These are phyloP conservation scores for Acinonyx jubatus DNA, from an alignment of 2,113 vertebrate genomes.

Conservation along the genomic window DNA sequence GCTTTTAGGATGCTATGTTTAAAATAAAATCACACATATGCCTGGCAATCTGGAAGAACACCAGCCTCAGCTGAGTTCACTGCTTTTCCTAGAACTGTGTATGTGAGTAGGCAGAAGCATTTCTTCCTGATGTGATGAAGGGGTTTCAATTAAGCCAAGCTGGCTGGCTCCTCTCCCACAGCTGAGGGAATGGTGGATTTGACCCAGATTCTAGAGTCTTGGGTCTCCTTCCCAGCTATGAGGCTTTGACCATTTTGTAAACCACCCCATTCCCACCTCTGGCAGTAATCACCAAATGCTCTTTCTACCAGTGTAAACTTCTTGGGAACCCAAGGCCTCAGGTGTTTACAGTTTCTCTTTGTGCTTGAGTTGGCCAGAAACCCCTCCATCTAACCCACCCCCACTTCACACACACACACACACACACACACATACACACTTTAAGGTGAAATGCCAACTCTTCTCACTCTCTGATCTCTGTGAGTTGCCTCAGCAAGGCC, in stretches of 20 bases:
- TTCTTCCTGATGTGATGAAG: not conserved
- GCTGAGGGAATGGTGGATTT: not conserved
- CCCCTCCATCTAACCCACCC: not conserved
- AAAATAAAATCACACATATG: not conserved
- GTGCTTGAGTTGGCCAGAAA: not conserved
- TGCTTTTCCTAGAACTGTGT: not conserved
- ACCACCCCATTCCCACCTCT: too few relatives aligned
- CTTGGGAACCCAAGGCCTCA: not conserved
- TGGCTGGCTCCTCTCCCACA: not conserved
- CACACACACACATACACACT: too few relatives aligned
- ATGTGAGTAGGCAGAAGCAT: not conserved
- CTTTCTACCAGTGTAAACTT: not conserved
- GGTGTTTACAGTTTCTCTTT: not conserved
- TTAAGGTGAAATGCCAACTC: not conserved
- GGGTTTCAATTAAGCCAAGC: not conserved
- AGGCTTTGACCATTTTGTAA: not conserved
- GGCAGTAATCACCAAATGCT: not conserved
- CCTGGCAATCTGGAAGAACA: not conserved
- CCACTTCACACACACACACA: too few relatives aligned
- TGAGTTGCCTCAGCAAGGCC: not conserved
- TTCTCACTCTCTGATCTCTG: not conserved
- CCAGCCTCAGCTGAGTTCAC: not conserved
- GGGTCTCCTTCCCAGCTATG: not conserved
- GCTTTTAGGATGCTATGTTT: not conserved
- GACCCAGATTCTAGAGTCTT: not conserved